Evolutionary conservation across 2,888 invertebrate genomes (phyloP).

Genomic region (Dexiosoma caninum): DNA sequence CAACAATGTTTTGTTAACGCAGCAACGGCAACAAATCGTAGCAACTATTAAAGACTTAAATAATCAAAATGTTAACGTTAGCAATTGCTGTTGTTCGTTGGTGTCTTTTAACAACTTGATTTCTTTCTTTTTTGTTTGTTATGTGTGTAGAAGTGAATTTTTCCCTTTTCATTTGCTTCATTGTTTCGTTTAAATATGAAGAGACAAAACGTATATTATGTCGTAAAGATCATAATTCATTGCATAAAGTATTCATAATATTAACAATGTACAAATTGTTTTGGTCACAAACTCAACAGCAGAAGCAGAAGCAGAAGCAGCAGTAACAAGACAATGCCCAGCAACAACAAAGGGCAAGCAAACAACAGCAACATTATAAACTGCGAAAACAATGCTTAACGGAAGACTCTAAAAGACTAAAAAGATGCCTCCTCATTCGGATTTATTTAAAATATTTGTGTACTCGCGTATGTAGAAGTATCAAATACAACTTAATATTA

Average conservation of each 20-base stretch:
- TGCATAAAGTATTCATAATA: conserved; percentile 63
- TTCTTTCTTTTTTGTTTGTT: background rate
- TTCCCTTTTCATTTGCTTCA: background rate
- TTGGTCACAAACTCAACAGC: conserved; percentile 54
- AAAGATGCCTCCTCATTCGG: conserved; percentile 23
- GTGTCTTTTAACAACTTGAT: conserved; percentile 7
- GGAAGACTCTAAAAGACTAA: conserved; percentile 33
- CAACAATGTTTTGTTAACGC: conserved; percentile 38
- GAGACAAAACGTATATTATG: conserved; percentile 52
- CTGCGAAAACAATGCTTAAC: conserved; percentile 47
- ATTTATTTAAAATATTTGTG: background rate
- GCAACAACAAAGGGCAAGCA: background rate
- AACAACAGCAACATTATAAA: conserved; percentile 32
- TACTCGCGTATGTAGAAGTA: background rate
- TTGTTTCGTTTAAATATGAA: conserved; percentile 2
- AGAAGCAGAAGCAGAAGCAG: no score
- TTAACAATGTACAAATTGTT: conserved; percentile 62
- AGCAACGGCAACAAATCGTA: conserved; percentile 29
- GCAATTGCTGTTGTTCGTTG: conserved; percentile 33
- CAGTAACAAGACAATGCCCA: conserved; percentile 11
- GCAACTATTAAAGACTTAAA: conserved; percentile 25
- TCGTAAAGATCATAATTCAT: conserved; percentile 63
- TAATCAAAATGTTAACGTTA: conserved; percentile 53
- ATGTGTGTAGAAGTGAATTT: conserved; percentile 14
- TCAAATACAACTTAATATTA: conserved; percentile 38